Percentiles rank a stretch among this genome's conserved stretches.
These are phyloP conservation scores for Oscheius sp. DNA, from an alignment of 2,888 invertebrate species.

Conservation along the genomic window DNA sequence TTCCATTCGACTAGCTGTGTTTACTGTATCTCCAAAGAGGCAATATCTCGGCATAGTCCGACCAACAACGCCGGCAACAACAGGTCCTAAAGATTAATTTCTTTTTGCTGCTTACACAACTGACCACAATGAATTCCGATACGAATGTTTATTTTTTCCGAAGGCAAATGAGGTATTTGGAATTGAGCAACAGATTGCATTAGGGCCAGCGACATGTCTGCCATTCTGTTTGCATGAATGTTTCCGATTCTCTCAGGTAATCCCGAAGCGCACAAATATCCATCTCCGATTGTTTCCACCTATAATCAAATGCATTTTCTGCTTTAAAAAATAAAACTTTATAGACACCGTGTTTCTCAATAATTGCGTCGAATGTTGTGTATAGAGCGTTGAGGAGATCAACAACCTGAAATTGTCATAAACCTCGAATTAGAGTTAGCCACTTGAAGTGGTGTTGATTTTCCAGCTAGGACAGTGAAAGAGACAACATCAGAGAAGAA, in stretches of 20 bases:
- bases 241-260: constrained; percentile 48
- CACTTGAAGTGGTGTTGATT: constrained; percentile 61
- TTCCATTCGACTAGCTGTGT: constrained; percentile 66
- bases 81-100: constrained; percentile 37
- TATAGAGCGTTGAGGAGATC: constrained; percentile 67
- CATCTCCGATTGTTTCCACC: constrained; percentile 58
- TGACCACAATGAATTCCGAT: constrained; percentile 55
- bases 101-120: neutral
- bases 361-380: constrained; percentile 65
- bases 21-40: constrained; percentile 66
- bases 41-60: constrained; percentile 60
- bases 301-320: constrained; percentile 7
- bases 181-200: constrained; percentile 43
- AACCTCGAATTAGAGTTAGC: neutral
- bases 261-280: constrained; percentile 49
- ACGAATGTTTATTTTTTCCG: constrained; percentile 56
- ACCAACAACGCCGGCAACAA: constrained; percentile 57
- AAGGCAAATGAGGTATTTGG: constrained; percentile 62
- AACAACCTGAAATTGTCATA: constrained; percentile 52
- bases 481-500: constrained; percentile 66
- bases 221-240: constrained; percentile 40
- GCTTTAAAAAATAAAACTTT: constrained; percentile 46
- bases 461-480: constrained; percentile 58
- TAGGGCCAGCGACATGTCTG: constrained; percentile 46
- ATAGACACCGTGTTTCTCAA: constrained; percentile 66